Conservation (phyloP, 2,888 invertebrate species). For the Hyles lineata region DNA sequence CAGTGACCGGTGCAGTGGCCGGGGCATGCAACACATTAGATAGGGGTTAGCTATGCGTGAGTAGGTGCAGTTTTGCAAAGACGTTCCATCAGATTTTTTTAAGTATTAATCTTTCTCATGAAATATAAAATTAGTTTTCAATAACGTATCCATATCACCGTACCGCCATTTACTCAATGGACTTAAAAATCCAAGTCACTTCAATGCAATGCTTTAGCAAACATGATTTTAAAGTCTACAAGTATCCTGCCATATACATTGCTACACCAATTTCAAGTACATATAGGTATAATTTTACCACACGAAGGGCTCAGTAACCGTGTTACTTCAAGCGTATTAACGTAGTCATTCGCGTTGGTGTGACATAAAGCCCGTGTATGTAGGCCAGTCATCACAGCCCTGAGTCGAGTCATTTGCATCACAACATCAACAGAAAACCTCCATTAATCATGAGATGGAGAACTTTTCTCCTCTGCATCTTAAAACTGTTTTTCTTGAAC, state of each 20-base stretch:
- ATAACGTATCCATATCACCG: too few species aligned
- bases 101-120: too few species aligned
- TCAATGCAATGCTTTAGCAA: too few species aligned
- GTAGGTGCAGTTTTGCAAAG: too few species aligned
- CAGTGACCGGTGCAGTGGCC: too few species aligned
- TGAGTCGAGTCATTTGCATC: slow-evolving; percentile 67
- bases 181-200: too few species aligned
- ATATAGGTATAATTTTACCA: background rate
- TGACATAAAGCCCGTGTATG: slow-evolving; percentile 44
- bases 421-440: slow-evolving; percentile 57
- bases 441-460: slow-evolving; percentile 59
- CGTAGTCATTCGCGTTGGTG: slow-evolving; percentile 40
- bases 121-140: too few species aligned
- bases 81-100: too few species aligned
- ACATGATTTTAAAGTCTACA: too few species aligned
- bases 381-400: slow-evolving; percentile 60
- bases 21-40: too few species aligned
- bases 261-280: background rate
- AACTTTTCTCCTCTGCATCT: slow-evolving; percentile 32
- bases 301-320: background rate
- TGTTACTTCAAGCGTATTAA: background rate
- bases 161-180: too few species aligned
- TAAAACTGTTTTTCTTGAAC: slow-evolving; percentile 21
- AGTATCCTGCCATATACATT: background rate
- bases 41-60: too few species aligned